Evolutionary conservation across 2,888 invertebrate genomes (phyloP).

Genomic region (Melipona bicolor): DNA sequence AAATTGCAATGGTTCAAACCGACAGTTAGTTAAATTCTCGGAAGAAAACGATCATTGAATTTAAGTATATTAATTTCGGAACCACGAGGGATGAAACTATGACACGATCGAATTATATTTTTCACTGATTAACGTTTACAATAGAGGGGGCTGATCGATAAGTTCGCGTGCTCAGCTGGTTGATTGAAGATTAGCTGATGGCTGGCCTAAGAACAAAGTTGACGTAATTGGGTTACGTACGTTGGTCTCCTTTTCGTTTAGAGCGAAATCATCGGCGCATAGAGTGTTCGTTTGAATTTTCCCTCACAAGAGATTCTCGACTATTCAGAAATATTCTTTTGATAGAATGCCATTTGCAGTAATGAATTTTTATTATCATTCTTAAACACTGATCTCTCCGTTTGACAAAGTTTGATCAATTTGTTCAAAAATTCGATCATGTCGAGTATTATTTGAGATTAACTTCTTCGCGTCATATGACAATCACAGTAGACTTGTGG

Average conservation of each 20-base stretch:
- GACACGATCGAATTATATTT: slow-evolving; percentile 8
- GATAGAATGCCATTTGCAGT: neutral
- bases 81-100: neutral
- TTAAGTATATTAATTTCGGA: neutral
- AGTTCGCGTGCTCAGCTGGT: slow-evolving; percentile 7
- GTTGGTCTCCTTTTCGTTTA: neutral
- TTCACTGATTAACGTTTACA: neutral
- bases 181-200: slow-evolving; percentile 11
- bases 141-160: slow-evolving; percentile 9
- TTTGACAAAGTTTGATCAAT: neutral
- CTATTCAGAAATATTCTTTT: neutral
- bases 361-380: neutral
- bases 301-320: neutral
- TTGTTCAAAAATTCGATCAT: neutral
- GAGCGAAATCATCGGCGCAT: neutral
- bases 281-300: slow-evolving; percentile 10
- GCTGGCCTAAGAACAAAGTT: slow-evolving; percentile 8
- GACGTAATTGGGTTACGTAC: slow-evolving; percentile 18
- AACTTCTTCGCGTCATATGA: no score
- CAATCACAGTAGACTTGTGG: no score
- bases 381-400: neutral
- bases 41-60: neutral
- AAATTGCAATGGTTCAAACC: no score
- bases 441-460: neutral
- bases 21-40: no score